Base-by-base conservation (phyloP, 2,113 vertebrate genomes). In the Cyanoramphus novaezelandiae region DNA sequence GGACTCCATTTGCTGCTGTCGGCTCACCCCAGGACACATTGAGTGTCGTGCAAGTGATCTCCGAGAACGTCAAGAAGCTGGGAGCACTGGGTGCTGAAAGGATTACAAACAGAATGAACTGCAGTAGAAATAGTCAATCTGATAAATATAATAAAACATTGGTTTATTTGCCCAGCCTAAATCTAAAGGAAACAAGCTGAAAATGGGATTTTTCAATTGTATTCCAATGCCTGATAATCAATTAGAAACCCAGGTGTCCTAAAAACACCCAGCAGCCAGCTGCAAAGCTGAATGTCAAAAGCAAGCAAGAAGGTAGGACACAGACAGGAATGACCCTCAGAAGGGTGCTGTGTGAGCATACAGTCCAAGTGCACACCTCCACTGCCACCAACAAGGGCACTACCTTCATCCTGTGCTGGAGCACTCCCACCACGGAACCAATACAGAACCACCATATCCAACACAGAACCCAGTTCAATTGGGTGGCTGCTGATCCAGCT, bases 11-110 rank as follows among this genome's bases (percentile, higher is more conserved):
- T 71, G 99, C 99, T 21, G 98, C 98, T 12, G 96, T 62, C 0
- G 99, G 99, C 80, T 98, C 98, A 0, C 99, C 99, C 99, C 99
- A 99, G 28, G 99, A 99, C 78, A 99, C 98, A 0, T 99, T 99
- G 92, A 99, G 98, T 0, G 99, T 99, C 14, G 97, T 98, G 88
- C 98, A 99, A 13, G 99, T 99, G 96, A 99, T 98, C 97, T 99
- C 99, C 1, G 99, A 99, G 98, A 99, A 99, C 3, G 93, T 95
- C 97, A 99, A 96, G 95, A 97, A 99, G 97, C 99, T 98, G 60
- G 99, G 99, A 93, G 98, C 96, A 43, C 98, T 98, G 35, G 99
- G 99, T 78, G 99, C 99, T 99, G 97, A 43, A 95, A 93, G 74
- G 68, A 81, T 16, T 52, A 92, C 67, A 85, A 47, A 87, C 2